Conservation (phyloP, 2,113 vertebrate species). For the Mastomys coucha region DNA sequence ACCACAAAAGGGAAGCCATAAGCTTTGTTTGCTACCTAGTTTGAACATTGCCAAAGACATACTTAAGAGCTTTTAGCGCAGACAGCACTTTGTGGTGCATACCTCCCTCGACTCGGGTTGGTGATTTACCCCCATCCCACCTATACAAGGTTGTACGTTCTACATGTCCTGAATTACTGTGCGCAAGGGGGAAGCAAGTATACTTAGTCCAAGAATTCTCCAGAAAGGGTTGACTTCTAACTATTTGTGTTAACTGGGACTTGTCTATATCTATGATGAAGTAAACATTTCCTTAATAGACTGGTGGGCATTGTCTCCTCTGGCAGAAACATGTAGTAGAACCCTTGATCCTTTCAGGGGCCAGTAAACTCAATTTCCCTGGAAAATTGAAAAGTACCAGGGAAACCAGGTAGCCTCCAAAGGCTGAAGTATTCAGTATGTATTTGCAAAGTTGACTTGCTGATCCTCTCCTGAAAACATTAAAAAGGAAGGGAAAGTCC, state of each 20-base stretch:
- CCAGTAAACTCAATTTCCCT: background rate
- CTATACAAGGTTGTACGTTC: background rate
- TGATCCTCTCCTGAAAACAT: background rate
- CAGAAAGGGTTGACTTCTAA: background rate
- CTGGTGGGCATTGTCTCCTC: background rate
- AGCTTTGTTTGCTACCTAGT: conserved; percentile 15
- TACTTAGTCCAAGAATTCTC: background rate
- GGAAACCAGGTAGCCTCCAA: background rate
- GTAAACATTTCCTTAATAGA: background rate
- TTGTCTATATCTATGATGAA: background rate
- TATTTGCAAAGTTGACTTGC: background rate
- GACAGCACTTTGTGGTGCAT: background rate
- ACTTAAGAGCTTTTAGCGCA: background rate
- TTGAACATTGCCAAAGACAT: conserved; percentile 22
- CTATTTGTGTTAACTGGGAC: background rate
- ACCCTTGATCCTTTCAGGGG: background rate
- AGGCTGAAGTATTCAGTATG: background rate
- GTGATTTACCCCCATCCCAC: background rate
- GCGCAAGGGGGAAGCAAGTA: background rate
- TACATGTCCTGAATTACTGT: background rate
- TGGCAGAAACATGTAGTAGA: background rate
- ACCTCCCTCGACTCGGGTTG: background rate
- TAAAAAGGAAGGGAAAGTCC: background rate
- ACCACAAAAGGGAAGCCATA: conserved; percentile 32
- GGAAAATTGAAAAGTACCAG: background rate